Base-by-base conservation (phyloP, 2,797 vertebrate genomes). In the Scomberomorus guttatus region DNA sequence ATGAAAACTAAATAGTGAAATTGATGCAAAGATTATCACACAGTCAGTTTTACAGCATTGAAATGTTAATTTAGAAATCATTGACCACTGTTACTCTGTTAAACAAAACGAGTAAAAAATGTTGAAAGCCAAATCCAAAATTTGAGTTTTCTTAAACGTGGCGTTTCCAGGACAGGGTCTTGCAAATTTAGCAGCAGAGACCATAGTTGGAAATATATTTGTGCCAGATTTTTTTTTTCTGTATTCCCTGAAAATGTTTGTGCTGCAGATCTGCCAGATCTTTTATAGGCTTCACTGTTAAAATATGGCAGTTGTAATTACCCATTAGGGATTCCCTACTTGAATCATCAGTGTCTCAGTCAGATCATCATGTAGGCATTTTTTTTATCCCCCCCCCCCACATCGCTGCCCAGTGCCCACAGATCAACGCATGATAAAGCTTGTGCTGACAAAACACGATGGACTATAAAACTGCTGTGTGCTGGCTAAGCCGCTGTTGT, bases 401-500 rank as follows among this genome's bases (percentile, higher is more conserved):
- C 60, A 79, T 78, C 24, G 20, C 11, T 72, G 25, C 61, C 32
- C 32, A 46, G 46, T 50, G 7, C 17, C 46, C 46, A n/a, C 56
- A 59, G 72, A 70, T 50, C 65, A 62, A 6, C 1, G 39, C 29
- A 55, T 18, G 57, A 83, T 75, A 74, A 82, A 75, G 77, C 62
- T 60, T 59, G 55, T 81, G 81, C 84, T 84, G 79, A 87, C 77
- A 15, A 32, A 52, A 68, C 68, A 70, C 2, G 2, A 57, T 54
- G 17, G 4, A 59, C 29, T n/a, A 20, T 18, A 59, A 37, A 73
- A 37, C 52, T 58, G 20, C 37, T 52, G 60, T 24, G 10, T 12
- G 3, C 64, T 11, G 59, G 15, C 66, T 48, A 44, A 57, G 65
- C 65, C 61, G 63, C 78, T 83, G 77, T 88, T 61, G 39, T 48